Conservation (phyloP, 2,888 invertebrate genomes). For the Drosophila affinis region DNA sequence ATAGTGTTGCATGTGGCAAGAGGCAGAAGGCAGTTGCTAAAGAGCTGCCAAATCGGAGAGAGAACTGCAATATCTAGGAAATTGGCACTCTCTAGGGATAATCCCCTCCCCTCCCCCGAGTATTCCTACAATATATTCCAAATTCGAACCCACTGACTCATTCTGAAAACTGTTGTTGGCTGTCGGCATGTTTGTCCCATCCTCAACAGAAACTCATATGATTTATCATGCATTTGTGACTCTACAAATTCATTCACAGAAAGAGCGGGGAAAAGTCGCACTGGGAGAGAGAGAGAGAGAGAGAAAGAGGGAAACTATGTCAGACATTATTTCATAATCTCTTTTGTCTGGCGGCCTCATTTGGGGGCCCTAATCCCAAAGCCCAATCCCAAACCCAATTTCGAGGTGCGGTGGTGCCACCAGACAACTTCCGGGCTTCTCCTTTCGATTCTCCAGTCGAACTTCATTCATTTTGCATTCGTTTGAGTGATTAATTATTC, state of each 20-base stretch:
- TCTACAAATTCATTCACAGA: constrained; percentile 71
- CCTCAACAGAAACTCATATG: constrained; percentile 64
- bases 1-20: constrained; percentile 2
- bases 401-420: constrained; percentile 67
- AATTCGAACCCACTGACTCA: constrained; percentile 21
- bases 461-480: constrained; percentile 40
- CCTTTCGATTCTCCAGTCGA: constrained; percentile 6
- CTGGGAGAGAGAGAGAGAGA: not conserved
- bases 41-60: constrained; percentile 42
- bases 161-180: constrained; percentile 46
- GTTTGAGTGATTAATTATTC: constrained; percentile 75
- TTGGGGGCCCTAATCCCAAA: constrained; percentile 58
- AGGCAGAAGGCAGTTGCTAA: constrained; percentile 59
- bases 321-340: constrained; percentile 74
- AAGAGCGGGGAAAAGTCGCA: not conserved
- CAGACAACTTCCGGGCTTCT: constrained; percentile 79
- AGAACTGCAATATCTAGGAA: constrained; percentile 24
- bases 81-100: constrained; percentile 55
- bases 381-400: constrained; percentile 18
- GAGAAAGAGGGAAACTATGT: constrained; percentile 65
- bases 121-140: not conserved
- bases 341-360: constrained; percentile 60
- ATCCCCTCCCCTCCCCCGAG: not conserved
- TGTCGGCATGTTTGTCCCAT: constrained; percentile 81
- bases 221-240: constrained; percentile 82